phyloP scores from a whole-genome alignment of 2,888 invertebrate genomes.

The Phengaris arion region DNA sequence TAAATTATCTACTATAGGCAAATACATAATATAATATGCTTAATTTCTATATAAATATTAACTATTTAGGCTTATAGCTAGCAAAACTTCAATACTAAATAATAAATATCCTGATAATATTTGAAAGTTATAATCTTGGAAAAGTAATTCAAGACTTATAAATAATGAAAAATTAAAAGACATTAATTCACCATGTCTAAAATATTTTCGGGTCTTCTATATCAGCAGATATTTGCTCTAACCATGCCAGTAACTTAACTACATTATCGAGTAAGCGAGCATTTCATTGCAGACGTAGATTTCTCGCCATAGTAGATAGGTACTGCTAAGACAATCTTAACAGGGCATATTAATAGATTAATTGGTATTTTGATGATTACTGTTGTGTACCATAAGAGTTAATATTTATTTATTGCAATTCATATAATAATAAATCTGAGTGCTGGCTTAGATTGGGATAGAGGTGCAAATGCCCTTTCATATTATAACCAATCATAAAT shows the following conservation, averaged over 20 bases:
- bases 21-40: background rate
- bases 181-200: background rate
- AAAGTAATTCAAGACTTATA: too few relatives aligned
- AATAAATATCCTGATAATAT: too few relatives aligned
- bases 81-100: too few relatives aligned
- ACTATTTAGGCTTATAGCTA: too few relatives aligned
- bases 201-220: background rate
- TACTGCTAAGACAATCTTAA: conserved; percentile 1
- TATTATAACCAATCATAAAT: too few relatives aligned
- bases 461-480: too few relatives aligned
- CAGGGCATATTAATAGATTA: background rate
- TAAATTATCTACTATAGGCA: background rate
- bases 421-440: too few relatives aligned
- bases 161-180: background rate
- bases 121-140: too few relatives aligned
- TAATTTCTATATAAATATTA: background rate
- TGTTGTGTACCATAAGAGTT: background rate
- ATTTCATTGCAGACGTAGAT: conserved; percentile 17
- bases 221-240: background rate
- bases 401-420: background rate
- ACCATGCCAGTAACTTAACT: background rate
- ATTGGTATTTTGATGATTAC: background rate
- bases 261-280: conserved; percentile 6
- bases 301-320: conserved; percentile 1
- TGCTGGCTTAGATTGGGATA: too few relatives aligned